Conservation (phyloP, 2,888 invertebrate genomes). For the Cephus pulcher region DNA sequence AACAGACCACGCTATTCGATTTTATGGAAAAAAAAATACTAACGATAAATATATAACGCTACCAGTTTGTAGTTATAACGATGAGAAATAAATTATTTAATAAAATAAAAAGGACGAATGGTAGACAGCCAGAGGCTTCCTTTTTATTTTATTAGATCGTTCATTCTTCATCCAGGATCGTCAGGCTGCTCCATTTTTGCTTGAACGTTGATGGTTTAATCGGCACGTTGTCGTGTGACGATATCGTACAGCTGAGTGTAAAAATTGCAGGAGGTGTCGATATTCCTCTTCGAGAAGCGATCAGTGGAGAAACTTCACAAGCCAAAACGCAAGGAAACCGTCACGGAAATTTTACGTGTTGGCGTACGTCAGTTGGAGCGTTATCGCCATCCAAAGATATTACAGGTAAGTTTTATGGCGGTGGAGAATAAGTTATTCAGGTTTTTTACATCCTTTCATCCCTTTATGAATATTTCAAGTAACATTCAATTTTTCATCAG, state of each 20-base stretch:
- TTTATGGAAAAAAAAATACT: no score
- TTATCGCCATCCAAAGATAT: constrained; percentile 86
- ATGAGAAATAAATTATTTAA: no score
- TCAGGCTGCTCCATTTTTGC: no score
- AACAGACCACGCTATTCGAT: no score
- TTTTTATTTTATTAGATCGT: no score
- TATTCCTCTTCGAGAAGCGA: constrained; percentile 94
- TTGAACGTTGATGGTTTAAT: background rate
- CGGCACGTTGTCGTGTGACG: background rate
- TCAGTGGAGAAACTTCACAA: constrained; percentile 93
- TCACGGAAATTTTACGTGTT: constrained; percentile 86
- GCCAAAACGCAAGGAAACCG: constrained; percentile 91
- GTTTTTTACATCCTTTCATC: background rate
- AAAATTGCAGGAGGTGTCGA: constrained; percentile 84
- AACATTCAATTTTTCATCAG: constrained; percentile 44
- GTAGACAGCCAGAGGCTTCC: no score
- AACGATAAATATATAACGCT: no score
- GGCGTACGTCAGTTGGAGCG: constrained; percentile 85
- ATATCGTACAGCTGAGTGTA: background rate
- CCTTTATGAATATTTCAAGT: background rate
- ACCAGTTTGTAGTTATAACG: no score
- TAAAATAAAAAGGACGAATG: no score
- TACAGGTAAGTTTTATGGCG: constrained; percentile 64
- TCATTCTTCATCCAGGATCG: no score
- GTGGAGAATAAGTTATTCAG: background rate